phyloP scores from a whole-genome alignment of 2,888 invertebrate species.

The Dolomedes plantarius region DNA sequence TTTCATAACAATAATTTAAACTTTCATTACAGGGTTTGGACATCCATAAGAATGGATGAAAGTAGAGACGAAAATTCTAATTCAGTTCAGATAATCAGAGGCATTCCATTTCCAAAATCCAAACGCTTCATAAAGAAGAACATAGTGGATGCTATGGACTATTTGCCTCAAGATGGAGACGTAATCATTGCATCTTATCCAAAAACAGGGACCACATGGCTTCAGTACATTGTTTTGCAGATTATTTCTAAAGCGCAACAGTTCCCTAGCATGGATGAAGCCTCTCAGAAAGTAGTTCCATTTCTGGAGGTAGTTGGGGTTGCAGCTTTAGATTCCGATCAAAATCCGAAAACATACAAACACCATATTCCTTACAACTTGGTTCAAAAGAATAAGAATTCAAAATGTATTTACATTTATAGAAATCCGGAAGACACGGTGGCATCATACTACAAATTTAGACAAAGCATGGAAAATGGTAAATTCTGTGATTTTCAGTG shows the following conservation, averaged over 20 bases:
- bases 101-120: no score
- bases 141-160: conserved; percentile 17
- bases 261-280: conserved; percentile 74
- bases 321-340: background rate
- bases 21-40: no score
- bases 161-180: conserved; percentile 36
- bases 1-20: no score
- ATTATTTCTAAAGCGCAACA: conserved; percentile 41
- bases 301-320: conserved; percentile 53
- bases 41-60: no score
- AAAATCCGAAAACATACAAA: no score
- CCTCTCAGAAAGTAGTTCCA: conserved; percentile 64
- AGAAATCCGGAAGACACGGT: conserved; percentile 78
- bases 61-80: no score
- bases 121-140: conserved; percentile 19
- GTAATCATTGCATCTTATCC: conserved; percentile 65
- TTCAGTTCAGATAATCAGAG: no score
- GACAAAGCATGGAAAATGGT: background rate
- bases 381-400: conserved; percentile 13
- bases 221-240: conserved; percentile 56
- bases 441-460: conserved; percentile 77
- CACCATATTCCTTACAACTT: background rate
- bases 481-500: background rate
- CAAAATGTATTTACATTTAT: conserved; percentile 77
- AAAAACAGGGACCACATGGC: conserved; percentile 69